Conservation (phyloP, 2,113 vertebrate species). For the Archocentrus centrarchus region DNA sequence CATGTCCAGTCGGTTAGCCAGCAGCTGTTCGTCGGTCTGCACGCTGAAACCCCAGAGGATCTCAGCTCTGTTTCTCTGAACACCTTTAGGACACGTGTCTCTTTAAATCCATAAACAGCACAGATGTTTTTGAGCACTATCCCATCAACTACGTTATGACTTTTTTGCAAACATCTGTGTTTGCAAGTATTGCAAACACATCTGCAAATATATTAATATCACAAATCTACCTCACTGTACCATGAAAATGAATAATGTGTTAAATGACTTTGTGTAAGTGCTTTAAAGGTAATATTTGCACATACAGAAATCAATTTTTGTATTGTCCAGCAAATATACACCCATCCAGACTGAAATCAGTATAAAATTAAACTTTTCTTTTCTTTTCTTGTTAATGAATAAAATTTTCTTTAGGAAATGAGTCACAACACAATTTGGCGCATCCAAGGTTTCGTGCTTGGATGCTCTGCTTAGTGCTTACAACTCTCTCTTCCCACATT, state of each 20-base stretch:
- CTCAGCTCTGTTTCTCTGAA: not conserved
- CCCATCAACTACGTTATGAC: not conserved
- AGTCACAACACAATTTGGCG: not conserved
- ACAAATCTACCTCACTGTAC: not conserved
- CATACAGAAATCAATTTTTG: not conserved
- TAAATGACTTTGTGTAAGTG: not conserved
- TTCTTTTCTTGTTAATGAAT: not conserved
- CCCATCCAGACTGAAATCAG: not conserved
- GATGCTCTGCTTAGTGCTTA: not conserved
- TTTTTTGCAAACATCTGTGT: not conserved
- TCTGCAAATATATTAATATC: not conserved
- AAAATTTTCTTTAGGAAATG: not conserved
- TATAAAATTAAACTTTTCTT: not conserved
- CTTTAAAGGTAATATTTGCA: not conserved
- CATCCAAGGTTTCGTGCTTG: not conserved
- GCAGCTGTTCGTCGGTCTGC: not conserved
- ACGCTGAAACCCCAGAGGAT: not conserved
- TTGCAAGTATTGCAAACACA: not conserved
- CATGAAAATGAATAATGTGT: not conserved
- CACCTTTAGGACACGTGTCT: not conserved
- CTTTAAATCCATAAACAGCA: not conserved
- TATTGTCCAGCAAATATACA: not conserved
- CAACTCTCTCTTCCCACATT: not conserved
- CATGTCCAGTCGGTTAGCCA: not conserved
- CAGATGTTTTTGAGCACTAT: not conserved